Evolutionary conservation across 2,797 vertebrate species (phyloP).

Genomic region (Pogoniulus pusillus): DNA sequence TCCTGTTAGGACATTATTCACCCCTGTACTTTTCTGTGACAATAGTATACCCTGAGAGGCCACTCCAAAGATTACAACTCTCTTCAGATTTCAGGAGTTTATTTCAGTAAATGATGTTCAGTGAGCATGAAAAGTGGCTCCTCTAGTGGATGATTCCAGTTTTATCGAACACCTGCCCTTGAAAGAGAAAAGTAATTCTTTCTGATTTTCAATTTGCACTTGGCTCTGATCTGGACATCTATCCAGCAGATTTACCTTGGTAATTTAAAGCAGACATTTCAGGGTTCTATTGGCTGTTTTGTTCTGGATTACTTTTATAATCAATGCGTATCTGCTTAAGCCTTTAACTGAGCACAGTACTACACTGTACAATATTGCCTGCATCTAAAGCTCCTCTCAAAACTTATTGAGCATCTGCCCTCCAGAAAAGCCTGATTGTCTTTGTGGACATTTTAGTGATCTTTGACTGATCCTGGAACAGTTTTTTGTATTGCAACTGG

Average conservation of each 20-base stretch:
- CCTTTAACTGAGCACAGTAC: background rate
- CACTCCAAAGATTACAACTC: background rate
- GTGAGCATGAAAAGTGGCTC: background rate
- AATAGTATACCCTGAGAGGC: background rate
- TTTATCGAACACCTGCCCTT: background rate
- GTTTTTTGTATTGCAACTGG: background rate
- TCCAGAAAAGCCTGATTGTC: background rate
- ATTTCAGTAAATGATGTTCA: background rate
- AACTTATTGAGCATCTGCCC: background rate
- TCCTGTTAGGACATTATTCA: background rate
- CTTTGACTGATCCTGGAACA: background rate
- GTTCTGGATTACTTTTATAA: background rate
- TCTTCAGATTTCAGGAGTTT: background rate
- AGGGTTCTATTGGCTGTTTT: background rate
- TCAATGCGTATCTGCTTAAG: background rate
- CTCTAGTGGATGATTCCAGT: background rate
- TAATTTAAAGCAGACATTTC: background rate
- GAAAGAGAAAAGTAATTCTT: background rate
- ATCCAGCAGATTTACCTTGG: background rate
- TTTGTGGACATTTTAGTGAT: background rate
- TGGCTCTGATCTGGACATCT: background rate
- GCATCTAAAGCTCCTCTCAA: background rate
- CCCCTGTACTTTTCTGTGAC: background rate
- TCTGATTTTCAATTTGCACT: background rate
- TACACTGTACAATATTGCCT: background rate